Percentiles rank a stretch among this genome's conserved stretches.
Evolutionary conservation across 2,797 vertebrate species (phyloP).

Genomic region (Anabacerthia variegaticeps): DNA sequence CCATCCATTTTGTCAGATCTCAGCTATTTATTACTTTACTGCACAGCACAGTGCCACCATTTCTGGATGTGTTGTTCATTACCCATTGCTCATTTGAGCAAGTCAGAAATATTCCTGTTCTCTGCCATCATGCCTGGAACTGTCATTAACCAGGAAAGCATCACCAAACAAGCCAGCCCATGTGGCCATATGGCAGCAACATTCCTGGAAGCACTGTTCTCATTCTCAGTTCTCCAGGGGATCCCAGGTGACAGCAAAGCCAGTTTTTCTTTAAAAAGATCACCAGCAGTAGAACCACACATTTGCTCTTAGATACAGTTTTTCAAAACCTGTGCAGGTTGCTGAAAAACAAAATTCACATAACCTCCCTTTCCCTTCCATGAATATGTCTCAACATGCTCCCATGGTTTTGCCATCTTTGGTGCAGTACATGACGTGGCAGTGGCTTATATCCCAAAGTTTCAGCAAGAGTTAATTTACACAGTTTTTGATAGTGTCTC

Average conservation of each 20-base stretch:
- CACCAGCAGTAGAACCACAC: not conserved
- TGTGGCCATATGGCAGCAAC: accelerated
- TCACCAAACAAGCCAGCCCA: not conserved
- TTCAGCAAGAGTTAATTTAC: not conserved
- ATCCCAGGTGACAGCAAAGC: not conserved
- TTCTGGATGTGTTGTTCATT: not conserved
- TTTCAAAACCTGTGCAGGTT: not conserved
- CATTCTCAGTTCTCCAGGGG: not conserved
- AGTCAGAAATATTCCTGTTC: not conserved
- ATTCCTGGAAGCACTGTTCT: not conserved
- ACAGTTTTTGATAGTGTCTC: not conserved
- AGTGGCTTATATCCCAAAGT: not conserved
- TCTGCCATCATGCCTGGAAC: not conserved
- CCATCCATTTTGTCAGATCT: not conserved
- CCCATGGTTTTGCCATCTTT: not conserved
- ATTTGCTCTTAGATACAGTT: not conserved
- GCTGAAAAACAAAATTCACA: not conserved
- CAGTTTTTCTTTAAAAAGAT: not conserved
- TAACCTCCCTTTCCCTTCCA: not conserved
- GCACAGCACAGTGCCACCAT: not conserved
- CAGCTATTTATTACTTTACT: not conserved
- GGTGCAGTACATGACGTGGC: not conserved
- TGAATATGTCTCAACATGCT: not conserved
- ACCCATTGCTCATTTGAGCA: not conserved
- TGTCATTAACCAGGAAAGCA: not conserved